Evolutionary conservation across 2,797 vertebrate genomes (phyloP).

Genomic region (Tauraco hartlaubi): DNA sequence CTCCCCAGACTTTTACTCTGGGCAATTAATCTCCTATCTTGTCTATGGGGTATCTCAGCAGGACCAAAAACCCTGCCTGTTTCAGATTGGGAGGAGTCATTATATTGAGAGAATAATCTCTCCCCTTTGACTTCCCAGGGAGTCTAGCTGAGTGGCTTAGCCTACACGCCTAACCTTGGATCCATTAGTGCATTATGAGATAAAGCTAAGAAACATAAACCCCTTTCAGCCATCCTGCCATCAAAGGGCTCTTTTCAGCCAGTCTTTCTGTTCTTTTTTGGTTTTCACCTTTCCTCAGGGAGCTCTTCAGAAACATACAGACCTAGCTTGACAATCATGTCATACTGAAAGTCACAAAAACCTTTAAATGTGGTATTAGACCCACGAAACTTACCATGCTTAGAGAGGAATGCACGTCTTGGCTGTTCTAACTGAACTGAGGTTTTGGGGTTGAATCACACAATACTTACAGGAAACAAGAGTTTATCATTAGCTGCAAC

Average conservation of each 20-base stretch:
- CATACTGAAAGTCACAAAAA: not conserved
- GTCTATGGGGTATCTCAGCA: not conserved
- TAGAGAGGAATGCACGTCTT: not conserved
- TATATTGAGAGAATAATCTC: not conserved
- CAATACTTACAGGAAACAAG: not conserved
- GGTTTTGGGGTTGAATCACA: not conserved
- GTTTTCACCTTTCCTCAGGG: not conserved
- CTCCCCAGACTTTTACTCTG: not conserved
- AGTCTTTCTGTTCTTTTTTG: not conserved
- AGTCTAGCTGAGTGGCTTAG: not conserved
- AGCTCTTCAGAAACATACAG: not conserved
- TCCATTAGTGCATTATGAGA: not conserved
- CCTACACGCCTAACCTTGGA: not conserved
- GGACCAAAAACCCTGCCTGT: not conserved
- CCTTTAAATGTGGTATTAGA: not conserved
- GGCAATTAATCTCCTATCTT: not conserved
- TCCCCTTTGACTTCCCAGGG: constrained; percentile 8
- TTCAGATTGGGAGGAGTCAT: not conserved
- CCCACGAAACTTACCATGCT: not conserved
- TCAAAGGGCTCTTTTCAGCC: not conserved
- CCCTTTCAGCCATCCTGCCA: not conserved
- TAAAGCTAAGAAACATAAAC: constrained; percentile 2
- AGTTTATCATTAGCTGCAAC: not conserved
- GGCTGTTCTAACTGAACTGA: not conserved
- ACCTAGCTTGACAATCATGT: not conserved